A percentile compares a stretch with the other conserved stretches of the same genome.
Evolutionary conservation across 2,888 invertebrate species (phyloP).

Genomic region (Chaetoderma sp.): DNA sequence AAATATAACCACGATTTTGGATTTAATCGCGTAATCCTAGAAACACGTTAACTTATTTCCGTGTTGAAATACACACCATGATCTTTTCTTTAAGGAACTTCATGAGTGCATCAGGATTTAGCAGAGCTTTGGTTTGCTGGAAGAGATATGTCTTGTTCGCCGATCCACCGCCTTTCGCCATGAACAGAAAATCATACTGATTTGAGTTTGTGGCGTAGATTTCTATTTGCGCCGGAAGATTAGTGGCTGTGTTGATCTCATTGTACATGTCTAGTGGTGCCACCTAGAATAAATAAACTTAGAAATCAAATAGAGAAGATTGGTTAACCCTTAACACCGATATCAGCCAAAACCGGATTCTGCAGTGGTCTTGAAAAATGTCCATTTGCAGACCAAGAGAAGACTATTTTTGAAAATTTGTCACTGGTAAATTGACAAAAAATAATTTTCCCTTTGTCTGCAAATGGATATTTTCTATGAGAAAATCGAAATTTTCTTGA

Average conservation of each 20-base stretch:
- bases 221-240: conserved; percentile 69
- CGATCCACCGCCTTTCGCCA: conserved; percentile 70
- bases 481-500: no score
- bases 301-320: not conserved
- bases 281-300: conserved; percentile 49
- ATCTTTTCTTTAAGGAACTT: conserved; percentile 68
- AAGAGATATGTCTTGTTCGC: conserved; percentile 69
- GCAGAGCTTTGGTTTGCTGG: conserved; percentile 69
- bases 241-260: conserved; percentile 68
- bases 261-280: conserved; percentile 68
- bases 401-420: no score
- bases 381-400: no score
- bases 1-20: no score
- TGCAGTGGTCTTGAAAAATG: no score
- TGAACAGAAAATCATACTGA: conserved; percentile 68
- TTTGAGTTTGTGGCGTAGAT: conserved; percentile 62
- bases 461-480: no score
- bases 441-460: no score
- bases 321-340: no score
- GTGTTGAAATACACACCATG: conserved; percentile 49
- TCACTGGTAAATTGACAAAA: no score
- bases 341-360: no score
- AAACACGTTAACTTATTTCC: no score
- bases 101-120: conserved; percentile 66
- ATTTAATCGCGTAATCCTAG: no score